phyloP scores from a whole-genome alignment of 2,888 invertebrate species.

The Furcula furcula region DNA sequence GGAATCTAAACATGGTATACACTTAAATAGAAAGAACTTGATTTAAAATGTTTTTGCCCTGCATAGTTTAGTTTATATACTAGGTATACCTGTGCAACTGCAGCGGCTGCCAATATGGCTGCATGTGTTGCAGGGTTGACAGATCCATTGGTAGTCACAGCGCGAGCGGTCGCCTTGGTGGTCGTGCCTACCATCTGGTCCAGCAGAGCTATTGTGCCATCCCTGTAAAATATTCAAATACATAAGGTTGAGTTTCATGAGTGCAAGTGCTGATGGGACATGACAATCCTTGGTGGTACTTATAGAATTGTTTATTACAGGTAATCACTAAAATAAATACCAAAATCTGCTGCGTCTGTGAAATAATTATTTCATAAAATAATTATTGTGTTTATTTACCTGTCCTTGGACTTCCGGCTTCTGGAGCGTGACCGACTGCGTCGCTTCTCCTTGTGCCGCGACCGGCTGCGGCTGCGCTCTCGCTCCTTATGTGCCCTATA shows the following conservation, averaged over 20 bases:
- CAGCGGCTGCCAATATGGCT: conserved; percentile 80
- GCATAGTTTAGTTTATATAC: no score
- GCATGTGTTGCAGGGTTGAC: conserved; percentile 78
- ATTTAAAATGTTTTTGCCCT: no score
- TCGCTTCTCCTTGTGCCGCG: conserved; percentile 58
- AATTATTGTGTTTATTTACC: no score
- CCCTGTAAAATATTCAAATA: conserved; percentile 56
- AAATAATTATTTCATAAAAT: no score
- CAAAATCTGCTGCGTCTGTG: no score
- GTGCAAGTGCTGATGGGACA: no score
- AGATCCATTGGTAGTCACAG: conserved; percentile 55
- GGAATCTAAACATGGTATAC: no score
- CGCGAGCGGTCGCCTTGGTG: conserved; percentile 70
- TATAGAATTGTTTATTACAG: no score
- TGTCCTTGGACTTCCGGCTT: conserved; percentile 72
- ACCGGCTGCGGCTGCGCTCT: conserved; percentile 44
- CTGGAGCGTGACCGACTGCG: conserved; percentile 63
- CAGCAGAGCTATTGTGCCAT: conserved; percentile 74
- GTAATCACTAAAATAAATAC: no score
- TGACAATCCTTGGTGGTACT: no score
- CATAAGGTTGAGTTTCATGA: no score
- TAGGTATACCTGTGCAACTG: conserved; percentile 80
- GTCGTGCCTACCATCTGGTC: conserved; percentile 80
- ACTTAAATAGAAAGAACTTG: no score
- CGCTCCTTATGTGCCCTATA: conserved; percentile 36